These are phyloP conservation scores for Fopius arisanus DNA, from an alignment of 1,140 invertebrate genomes.

Conservation along the genomic window DNA sequence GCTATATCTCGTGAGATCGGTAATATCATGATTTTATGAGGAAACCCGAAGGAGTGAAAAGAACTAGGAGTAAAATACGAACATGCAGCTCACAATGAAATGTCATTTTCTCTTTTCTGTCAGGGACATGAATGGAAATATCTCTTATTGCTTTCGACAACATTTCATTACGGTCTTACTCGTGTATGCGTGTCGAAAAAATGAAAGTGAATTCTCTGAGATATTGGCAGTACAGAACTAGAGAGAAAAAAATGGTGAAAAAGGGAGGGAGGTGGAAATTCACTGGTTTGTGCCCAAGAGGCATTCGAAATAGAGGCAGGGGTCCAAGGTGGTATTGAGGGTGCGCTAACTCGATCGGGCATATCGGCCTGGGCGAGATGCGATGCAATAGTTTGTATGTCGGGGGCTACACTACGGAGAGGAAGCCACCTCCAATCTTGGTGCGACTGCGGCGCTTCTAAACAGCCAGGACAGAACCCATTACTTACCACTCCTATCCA, in stretches of 20 bases:
- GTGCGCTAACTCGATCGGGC: constrained; percentile 51
- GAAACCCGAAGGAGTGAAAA: constrained; percentile 26
- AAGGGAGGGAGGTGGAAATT: not conserved
- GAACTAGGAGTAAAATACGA: not conserved
- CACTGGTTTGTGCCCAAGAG: not conserved
- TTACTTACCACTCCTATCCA: constrained; percentile 45
- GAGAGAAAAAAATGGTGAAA: not conserved
- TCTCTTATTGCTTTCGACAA: constrained; percentile 36
- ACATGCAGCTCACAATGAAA: constrained; percentile 7
- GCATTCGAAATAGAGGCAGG: constrained; percentile 22
- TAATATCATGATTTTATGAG: constrained; percentile 44
- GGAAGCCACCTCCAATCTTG: constrained; percentile 52
- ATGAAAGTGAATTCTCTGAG: constrained; percentile 45
- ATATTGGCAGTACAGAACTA: not conserved
- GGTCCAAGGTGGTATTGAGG: constrained; percentile 5
- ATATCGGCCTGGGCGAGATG: constrained; percentile 46
- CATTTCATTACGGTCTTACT: constrained; percentile 47
- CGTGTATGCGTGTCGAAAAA: constrained; percentile 28
- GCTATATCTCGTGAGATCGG: constrained; percentile 8
- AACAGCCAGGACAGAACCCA: constrained; percentile 53
- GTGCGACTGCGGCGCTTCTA: constrained; percentile 44
- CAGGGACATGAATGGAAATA: constrained; percentile 9
- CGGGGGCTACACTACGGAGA: constrained; percentile 30
- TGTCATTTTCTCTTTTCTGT: constrained; percentile 11
- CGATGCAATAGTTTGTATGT: constrained; percentile 52